phyloP scores from a whole-genome alignment of 2,113 vertebrate species.

The Eptesicus fuscus region DNA sequence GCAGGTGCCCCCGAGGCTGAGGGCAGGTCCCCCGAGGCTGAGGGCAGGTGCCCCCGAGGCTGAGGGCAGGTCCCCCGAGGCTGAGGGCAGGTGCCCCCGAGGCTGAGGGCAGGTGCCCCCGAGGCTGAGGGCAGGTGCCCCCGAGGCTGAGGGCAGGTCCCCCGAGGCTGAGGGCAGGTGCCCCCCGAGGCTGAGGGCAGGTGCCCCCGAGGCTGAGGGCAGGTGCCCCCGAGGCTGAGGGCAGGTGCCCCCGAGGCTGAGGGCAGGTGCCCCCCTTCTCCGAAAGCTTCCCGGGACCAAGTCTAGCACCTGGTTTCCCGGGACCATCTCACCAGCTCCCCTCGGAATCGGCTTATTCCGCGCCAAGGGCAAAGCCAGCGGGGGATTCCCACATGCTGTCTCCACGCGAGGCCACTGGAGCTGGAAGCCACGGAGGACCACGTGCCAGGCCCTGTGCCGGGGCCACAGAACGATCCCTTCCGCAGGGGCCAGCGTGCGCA shows the following conservation, averaged over 20 bases:
- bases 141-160: no score
- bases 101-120: no score
- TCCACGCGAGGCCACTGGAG: rapidly evolving
- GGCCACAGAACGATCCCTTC: rapidly evolving
- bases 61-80: no score
- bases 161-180: rapidly evolving
- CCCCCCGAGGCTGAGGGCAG: no score
- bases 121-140: rapidly evolving
- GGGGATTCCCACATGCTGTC: rapidly evolving
- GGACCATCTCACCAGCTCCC: not conserved
- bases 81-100: rapidly evolving
- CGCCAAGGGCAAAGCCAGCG: not conserved
- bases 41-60: rapidly evolving
- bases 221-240: no score
- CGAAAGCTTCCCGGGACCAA: not conserved
- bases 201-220: rapidly evolving
- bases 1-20: no score
- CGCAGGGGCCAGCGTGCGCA: no score
- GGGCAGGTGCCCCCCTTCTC: no score
- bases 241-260: rapidly evolving
- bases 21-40: rapidly evolving
- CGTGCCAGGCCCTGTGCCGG: rapidly evolving
- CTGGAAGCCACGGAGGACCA: rapidly evolving
- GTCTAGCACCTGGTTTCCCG: not conserved
- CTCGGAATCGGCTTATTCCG: not conserved